Base-by-base conservation (phyloP, 2,113 vertebrate species). In the Cariama cristata region DNA sequence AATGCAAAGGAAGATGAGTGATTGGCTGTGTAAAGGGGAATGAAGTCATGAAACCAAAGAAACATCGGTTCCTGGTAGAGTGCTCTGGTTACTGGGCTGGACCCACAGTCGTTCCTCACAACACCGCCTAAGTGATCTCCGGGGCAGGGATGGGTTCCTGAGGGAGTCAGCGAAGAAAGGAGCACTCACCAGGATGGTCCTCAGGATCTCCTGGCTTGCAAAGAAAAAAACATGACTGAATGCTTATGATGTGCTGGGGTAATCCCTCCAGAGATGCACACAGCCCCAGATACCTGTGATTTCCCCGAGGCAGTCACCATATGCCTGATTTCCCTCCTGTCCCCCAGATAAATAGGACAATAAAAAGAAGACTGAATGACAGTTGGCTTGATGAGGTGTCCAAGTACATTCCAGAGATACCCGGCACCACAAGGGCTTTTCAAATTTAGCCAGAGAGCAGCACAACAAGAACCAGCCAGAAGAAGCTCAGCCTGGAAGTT, bases 401-500 rank as follows among this genome's bases (percentile, higher is more conserved):
- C 73, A 91, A 79, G 45, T 69, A 66, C 93, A 92, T 95, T 95
- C 94, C 91, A 79, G 68, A 68, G 73, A 96, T 81, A 87, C 58
- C 0, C 0, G 62, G 47, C 69, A 82, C 83, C 62, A 38, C 35
- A 47, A 68, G 42, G 30, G 33, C 60, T 79, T 89, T 95, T 95
- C 77, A 85, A 89, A 93, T 79, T 77, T 88, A 89, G 33, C 27
- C 16, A 14, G 49, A 85, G 27, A 86, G 52, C 44, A 71, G 30
- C 73, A 69, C 35, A 79, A 72, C 18, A 91, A 91, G 76, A 95
- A 91, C 58, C 66, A 90, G 88, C 45, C 75, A 64, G 89, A 89
- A 95, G 92, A 44, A 95, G 62, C 52, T 97, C 66, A 90, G 73
- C 60, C 86, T 96, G 79, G 64, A 91, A 95, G 35, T 85, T 91